Base-by-base conservation (phyloP, 2,888 invertebrate species). In the Nomada fabriciana region DNA sequence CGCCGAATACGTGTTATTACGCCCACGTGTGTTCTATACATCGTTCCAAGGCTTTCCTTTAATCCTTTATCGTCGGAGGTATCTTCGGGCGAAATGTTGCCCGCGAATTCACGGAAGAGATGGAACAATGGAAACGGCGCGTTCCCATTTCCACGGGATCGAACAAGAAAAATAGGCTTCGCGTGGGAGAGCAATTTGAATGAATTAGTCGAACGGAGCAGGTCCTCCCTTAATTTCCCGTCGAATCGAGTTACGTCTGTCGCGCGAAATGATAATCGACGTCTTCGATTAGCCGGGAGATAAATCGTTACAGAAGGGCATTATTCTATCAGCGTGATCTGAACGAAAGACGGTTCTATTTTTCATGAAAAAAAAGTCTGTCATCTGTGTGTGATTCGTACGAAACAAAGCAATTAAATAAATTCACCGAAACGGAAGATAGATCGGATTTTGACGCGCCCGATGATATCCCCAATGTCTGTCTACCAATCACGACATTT, bases 1-100 rank as follows among this genome's bases (percentile, higher is more conserved):
- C 15, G 13, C 11, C 47, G 47, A 47, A 11, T 15, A 47, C 47
- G 47, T 76, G 83, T 73, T 81, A 87, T 87, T 87, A 80, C 86
- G 74, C 84, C 86, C 60, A 86, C 79, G 79, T 60, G 78, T 47
- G 13, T 72, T 65, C 68, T 20, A 43, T 70, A 52, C 9, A 9
- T 15, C 15, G 25, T 57, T 57, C 23, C 71, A 68, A 69, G 57
- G 65, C 29, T 70, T 36, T 68, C 52, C 29, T 20, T 18, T 42
- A 47, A 63, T 42, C 42, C 5, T 13, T 69, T 61, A 47, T 68
- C 67, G 47, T 29, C 23, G 10, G n/a, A 5, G 11, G 11, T 2
- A 25, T 52, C 60, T 36, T 47, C 55, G 43, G 15, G 29, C 43
- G 36, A 29, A 53, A 59, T 55, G 63, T 23, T 47, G 71, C 55